Evolutionary conservation across 2,888 invertebrate genomes (phyloP), one percentile per base, ranked within the genome.

Genomic region (Gastrophysa polygoni): DNA sequence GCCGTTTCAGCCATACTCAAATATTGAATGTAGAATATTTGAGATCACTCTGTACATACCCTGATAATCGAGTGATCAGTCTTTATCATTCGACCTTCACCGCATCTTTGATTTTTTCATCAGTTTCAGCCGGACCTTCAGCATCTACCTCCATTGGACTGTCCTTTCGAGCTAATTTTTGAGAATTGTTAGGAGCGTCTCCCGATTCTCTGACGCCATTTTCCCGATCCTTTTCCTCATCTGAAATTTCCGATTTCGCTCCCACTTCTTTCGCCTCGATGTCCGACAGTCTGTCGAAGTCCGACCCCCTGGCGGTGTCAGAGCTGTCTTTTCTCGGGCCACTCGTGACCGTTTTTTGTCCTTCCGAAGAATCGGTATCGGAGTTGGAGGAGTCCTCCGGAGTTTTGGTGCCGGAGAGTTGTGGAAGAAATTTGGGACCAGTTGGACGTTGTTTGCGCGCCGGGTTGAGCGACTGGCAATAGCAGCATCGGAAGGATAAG

Each of bases 401-500:
- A 11, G 63, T 34, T 10, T 48, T 44, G 8, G 62, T 44, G 8
- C 57, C 47, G n/a, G 56, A 63, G 20, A 28, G 50, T 32, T n/a
- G 29, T 10, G 70, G 28, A 10, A 82, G 82, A 61, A 85, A 75
- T 75, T 82, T 83, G 0, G 95, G 95, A 21, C 93, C 93, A 43
- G 86, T 84, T 0, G 94, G 95, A 32, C 92, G 87, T 76, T 91
- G 89, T 78, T 96, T 96, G 63, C 91, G 86, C n/a, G 97, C 91
- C 21, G 93, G 91, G 84, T 98, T 97, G 77, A 91, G 85, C 29
- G 86, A 84, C 61, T 88, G 89, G 81, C 98, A 98, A 82, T 96
- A 97, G 71, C 93, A 94, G 81, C 98, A 99, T 54, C 89, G 86
- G 82, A 93, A 99, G 48, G 93, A 92, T 66, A 88, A 82, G 76